Percentiles rank a stretch among this genome's conserved stretches.
Evolutionary conservation across 2,888 invertebrate species (phyloP).

Genomic region (Lamellibrachia satsuma): DNA sequence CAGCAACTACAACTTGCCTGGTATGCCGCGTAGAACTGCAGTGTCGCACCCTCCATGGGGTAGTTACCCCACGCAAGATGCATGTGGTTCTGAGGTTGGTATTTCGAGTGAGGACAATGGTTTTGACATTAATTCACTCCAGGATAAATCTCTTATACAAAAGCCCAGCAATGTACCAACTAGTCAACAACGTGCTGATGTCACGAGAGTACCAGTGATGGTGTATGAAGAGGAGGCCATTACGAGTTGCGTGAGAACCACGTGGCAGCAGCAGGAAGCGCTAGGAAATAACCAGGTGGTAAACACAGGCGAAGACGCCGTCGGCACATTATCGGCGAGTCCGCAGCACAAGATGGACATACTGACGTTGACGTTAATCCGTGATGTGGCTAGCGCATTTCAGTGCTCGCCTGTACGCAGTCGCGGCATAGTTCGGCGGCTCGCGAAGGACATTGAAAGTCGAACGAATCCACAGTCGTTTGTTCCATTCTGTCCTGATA

Average conservation of each 20-base stretch:
- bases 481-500: neutral
- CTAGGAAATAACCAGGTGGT: too few relatives aligned
- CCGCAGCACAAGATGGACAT: neutral
- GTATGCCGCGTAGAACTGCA: neutral
- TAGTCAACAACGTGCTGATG: neutral
- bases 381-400: neutral
- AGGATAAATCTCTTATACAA: neutral
- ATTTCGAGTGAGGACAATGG: neutral
- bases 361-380: neutral
- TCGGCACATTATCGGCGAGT: neutral
- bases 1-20: neutral
- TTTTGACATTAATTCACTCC: neutral
- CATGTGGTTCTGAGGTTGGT: too few relatives aligned
- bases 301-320: neutral
- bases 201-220: neutral
- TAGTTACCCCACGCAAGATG: neutral
- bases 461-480: neutral
- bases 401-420: neutral
- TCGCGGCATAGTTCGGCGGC: neutral
- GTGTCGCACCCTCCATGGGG: neutral
- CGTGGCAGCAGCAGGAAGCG: neutral
- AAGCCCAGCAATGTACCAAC: neutral
- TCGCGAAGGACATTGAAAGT: neutral
- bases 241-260: neutral
- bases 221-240: neutral